Evolutionary conservation across 2,113 vertebrate genomes (phyloP), one percentile per base, ranked within the genome.

Genomic region (Thomomys bottae): DNA sequence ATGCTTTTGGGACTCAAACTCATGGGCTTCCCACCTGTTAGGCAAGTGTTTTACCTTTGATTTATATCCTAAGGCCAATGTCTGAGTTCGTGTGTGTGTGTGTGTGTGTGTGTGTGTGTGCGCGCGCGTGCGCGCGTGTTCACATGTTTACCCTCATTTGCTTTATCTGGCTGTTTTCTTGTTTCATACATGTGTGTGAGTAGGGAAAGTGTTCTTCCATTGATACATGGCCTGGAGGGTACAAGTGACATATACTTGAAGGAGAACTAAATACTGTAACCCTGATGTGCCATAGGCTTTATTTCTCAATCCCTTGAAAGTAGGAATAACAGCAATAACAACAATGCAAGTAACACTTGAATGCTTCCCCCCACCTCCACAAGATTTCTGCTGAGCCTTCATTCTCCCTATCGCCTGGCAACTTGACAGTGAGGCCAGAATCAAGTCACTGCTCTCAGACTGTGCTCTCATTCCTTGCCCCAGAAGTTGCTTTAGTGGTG

Each of bases 261-360:
- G 78, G 45, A 63, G 59, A 15, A 45, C 18, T 34, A n/a, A 78
- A 34, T 32, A 14, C 89, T 59, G 28, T 67, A 84, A 28, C 61
- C 78, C 32, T 15, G 21, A 87, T 54, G n/a, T 82, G 79, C 59
- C 78, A 54, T 30, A 30, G 72, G 70, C 59, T 36, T 66, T 87
- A 76, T 91, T 85, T 95, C 85, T 88, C 83, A 79, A 70, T 61
- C 79, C 75, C 54, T 30, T 32, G 40, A 90, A n/a, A 66, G 5
- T 36, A 70, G 57, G 42, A 77, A 14, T 8, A 8, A 64, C 45
- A 7, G 64, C 20, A 66, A 64, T 21, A 59, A 38, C 45, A 59
- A 40, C 54, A 83, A 8, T 64, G 66, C 2, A 57, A 5, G 2
- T 42, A 67, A 78, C 30, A 38, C 23, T 34, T n/a, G 38, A 54